phyloP scores from a whole-genome alignment of 2,888 invertebrate genomes.

The Platypus cylindrus region DNA sequence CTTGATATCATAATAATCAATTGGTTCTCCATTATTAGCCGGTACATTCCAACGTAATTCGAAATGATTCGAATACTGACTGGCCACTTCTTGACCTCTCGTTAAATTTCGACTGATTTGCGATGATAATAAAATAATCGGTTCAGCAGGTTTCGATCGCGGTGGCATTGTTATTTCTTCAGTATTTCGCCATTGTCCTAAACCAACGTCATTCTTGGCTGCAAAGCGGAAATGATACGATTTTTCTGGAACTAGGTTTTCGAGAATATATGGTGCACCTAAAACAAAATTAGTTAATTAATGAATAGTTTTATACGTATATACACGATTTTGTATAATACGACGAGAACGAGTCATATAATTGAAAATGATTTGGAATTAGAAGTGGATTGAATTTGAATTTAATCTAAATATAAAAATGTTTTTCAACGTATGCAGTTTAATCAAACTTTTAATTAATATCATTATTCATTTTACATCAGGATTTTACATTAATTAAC shows the following conservation, averaged over 20 bases:
- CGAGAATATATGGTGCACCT: slow-evolving; percentile 70
- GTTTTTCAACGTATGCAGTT: too few species aligned
- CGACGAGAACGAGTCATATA: too few species aligned
- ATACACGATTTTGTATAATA: too few species aligned
- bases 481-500: too few species aligned
- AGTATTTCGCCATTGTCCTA: slow-evolving; percentile 49
- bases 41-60: slow-evolving; percentile 77
- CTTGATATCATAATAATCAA: slow-evolving; percentile 67
- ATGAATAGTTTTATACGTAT: too few species aligned
- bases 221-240: slow-evolving; percentile 75
- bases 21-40: slow-evolving; percentile 80
- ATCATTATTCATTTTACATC: too few species aligned
- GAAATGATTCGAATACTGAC: slow-evolving; percentile 63
- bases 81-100: slow-evolving; percentile 38
- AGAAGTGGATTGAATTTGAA: too few species aligned
- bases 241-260: slow-evolving; percentile 62
- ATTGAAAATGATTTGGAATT: too few species aligned
- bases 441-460: too few species aligned
- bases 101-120: slow-evolving; percentile 31
- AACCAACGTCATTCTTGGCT: slow-evolving; percentile 71
- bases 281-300: too few species aligned
- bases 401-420: too few species aligned
- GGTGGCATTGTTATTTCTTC: slow-evolving; percentile 55
- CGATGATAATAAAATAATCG: slow-evolving; percentile 44
- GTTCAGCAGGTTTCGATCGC: slow-evolving; percentile 64